Evolutionary conservation across 2,113 vertebrate species (phyloP).

Genomic region (Corythoichthys haematopterus): DNA sequence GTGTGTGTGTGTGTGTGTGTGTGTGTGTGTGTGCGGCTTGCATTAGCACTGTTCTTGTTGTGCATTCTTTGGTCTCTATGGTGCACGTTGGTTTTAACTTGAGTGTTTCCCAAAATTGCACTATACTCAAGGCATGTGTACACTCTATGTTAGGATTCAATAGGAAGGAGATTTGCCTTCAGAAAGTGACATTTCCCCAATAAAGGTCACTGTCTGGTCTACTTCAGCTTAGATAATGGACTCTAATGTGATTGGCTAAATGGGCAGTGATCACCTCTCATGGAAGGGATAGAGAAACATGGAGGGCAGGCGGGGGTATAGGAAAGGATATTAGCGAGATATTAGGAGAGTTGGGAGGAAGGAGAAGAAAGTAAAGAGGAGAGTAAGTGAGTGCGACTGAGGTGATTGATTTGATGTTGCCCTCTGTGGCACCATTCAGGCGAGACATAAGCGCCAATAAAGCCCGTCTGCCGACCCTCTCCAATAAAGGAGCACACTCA

Average conservation of each 20-base stretch:
- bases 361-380: slow-evolving; percentile 42
- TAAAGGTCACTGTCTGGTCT: slow-evolving; percentile 60
- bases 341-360: slow-evolving; percentile 46
- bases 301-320: background rate
- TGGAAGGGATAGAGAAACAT: slow-evolving; percentile 21
- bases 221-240: slow-evolving; percentile 39
- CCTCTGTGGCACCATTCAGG: slow-evolving; percentile 67
- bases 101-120: too few relatives aligned
- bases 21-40: too few relatives aligned
- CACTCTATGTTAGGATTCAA: slow-evolving; percentile 31
- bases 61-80: too few relatives aligned
- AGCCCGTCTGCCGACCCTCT: slow-evolving; percentile 67
- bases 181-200: slow-evolving; percentile 62
- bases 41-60: too few relatives aligned
- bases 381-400: slow-evolving; percentile 57
- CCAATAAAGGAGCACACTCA: slow-evolving; percentile 61
- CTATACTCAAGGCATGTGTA: slow-evolving; percentile 15
- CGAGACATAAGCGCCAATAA: slow-evolving; percentile 70
- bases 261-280: slow-evolving; percentile 52
- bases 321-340: slow-evolving; percentile 27
- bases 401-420: slow-evolving; percentile 67
- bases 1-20: too few relatives aligned
- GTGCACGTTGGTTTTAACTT: too few relatives aligned
- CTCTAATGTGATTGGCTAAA: slow-evolving; percentile 66
- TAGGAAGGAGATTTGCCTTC: slow-evolving; percentile 52